Evolutionary conservation across 1,140 invertebrate genomes (phyloP), one percentile per base, ranked within the genome.

Genomic region (Dendrolimus punctatus): DNA sequence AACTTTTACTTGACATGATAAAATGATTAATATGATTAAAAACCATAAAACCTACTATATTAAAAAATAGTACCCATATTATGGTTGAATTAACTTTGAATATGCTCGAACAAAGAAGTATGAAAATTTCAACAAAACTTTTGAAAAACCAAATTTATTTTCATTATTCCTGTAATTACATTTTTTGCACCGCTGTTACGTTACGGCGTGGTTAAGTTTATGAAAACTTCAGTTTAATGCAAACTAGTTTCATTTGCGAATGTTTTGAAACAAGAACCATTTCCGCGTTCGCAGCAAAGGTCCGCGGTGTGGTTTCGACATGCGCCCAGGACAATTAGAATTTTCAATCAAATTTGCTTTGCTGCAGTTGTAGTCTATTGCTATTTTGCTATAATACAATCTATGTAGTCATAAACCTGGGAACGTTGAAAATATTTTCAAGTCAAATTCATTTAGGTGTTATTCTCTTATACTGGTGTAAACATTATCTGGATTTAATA

Each of bases 141-240:
- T 57, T 41, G 51, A 57, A 41, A 45, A 53, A 58, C 58, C 50
- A 51, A 55, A 58, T 64, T 53, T 56, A 61, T 62, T 66, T 66
- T 49, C 57, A 66, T 55, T 64, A 40, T 66, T 53, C 47, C 55
- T 63, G 57, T 67, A 67, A 64, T 67, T 64, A 64, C 56, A 61
- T 38, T 64, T 67, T 67, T 66, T 63, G 51, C 56, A 46, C 38
- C 40, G 45, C 40, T n/a, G 53, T 49, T 53, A 60, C 53, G 56
- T 44, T 57, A 53, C 54, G 51, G 56, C 52, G 45, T 49, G 57
- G 57, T 62, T 57, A 56, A 56, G 53, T 61, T 67, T 64, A 67
- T 67, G 58, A 67, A 67, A 67, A 64, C 62, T 61, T 64, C 55
- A 53, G 53, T 59, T 57, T 58, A 60, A 67, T 61, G 64, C 61